These are phyloP conservation scores for Heliconius himera DNA, from an alignment of 1,140 invertebrate genomes.

Conservation along the genomic window DNA sequence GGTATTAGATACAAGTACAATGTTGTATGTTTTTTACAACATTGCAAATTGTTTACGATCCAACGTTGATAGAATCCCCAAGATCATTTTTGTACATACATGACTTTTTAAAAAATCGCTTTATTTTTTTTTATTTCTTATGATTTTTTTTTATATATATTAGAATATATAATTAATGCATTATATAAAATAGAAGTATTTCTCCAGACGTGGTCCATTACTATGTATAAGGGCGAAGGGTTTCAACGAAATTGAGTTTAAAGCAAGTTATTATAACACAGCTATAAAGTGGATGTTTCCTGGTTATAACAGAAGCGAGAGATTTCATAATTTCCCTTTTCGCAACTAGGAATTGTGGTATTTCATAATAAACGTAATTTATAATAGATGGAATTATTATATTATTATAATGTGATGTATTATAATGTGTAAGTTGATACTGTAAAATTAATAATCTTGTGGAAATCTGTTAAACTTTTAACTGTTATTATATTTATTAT, in stretches of 20 bases:
- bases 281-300: slow-evolving; percentile 65
- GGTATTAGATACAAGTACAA: not conserved
- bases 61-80: not conserved
- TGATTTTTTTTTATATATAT: not conserved
- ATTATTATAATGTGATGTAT: not conserved
- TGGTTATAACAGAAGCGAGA: slow-evolving; percentile 61
- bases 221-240: slow-evolving; percentile 16
- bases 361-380: slow-evolving; percentile 42
- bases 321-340: slow-evolving; percentile 78
- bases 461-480: too few relatives aligned
- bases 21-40: not conserved
- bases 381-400: not conserved
- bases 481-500: too few relatives aligned
- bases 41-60: not conserved
- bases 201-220: too few relatives aligned
- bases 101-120: too few relatives aligned
- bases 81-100: not conserved
- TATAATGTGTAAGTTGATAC: not conserved
- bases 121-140: not conserved
- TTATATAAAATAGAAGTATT: too few relatives aligned
- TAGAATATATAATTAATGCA: too few relatives aligned
- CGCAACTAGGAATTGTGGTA: slow-evolving; percentile 63
- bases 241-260: slow-evolving; percentile 52
- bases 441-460: not conserved
- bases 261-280: slow-evolving; percentile 60